phyloP scores from a whole-genome alignment of 2,888 invertebrate genomes.

The Arge pagana region DNA sequence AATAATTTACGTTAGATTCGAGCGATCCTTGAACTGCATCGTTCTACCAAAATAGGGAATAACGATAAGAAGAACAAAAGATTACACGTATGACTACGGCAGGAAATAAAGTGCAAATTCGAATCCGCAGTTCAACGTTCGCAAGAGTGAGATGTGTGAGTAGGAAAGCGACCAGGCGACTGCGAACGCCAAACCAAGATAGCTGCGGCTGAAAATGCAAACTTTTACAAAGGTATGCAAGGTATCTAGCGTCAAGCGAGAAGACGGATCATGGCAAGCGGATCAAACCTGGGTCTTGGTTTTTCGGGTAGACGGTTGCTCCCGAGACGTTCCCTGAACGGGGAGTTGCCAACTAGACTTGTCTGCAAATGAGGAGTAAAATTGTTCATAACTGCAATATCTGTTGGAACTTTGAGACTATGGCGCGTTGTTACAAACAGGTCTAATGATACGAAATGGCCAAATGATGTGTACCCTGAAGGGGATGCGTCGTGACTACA shows the following conservation, averaged over 20 bases:
- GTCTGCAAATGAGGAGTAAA: no score
- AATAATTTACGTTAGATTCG: slow-evolving; percentile 17
- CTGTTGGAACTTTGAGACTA: slow-evolving; percentile 30
- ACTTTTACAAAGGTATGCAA: slow-evolving; percentile 6
- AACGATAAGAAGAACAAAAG: no score
- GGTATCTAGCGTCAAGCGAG: background rate
- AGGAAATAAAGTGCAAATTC: background rate
- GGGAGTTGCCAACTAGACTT: slow-evolving; percentile 70
- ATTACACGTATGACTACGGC: background rate
- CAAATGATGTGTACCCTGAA: no score
- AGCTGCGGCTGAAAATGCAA: slow-evolving; percentile 59
- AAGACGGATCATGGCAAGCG: slow-evolving; percentile 60
- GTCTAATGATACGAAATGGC: no score
- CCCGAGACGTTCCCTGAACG: slow-evolving; percentile 87
- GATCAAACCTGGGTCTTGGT: slow-evolving; percentile 79
- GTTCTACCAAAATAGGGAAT: background rate
- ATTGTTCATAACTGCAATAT: slow-evolving; percentile 24
- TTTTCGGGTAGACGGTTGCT: slow-evolving; percentile 85
- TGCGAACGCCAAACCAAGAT: slow-evolving; percentile 53
- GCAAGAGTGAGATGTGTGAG: slow-evolving; percentile 12
- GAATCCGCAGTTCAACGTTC: slow-evolving; percentile 5
- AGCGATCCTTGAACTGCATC: background rate
- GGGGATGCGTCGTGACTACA: no score
- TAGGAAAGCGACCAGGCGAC: background rate
- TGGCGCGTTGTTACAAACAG: no score